phyloP scores from a whole-genome alignment of 2,888 invertebrate species.

The Camptogramma bilineatum region DNA sequence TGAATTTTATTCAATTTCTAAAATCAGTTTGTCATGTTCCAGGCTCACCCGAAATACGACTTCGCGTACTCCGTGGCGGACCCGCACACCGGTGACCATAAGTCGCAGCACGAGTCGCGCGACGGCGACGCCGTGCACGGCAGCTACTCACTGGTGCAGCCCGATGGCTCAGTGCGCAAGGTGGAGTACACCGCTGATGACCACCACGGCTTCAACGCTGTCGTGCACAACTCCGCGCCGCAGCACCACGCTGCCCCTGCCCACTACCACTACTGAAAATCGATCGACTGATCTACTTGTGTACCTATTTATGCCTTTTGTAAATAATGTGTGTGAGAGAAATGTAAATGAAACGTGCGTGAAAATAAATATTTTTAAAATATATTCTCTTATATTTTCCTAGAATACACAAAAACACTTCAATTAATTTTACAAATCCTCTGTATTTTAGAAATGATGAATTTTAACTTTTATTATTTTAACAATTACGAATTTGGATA shows the following conservation, averaged over 20 bases:
- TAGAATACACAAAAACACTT: too few species aligned
- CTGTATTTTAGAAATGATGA: too few species aligned
- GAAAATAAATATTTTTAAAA: constrained; percentile 26
- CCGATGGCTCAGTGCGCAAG: constrained; percentile 79
- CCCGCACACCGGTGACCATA: constrained; percentile 85
- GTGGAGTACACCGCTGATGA: constrained; percentile 77
- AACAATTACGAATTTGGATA: too few species aligned
- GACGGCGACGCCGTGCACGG: constrained; percentile 86
- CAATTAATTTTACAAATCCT: too few species aligned
- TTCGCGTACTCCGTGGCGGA: constrained; percentile 84
- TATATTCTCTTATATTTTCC: not conserved
- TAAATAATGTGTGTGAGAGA: constrained; percentile 49
- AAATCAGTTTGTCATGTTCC: constrained; percentile 12
- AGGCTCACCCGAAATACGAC: constrained; percentile 76
- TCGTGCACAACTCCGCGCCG: constrained; percentile 76
- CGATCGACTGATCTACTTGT: constrained; percentile 18
- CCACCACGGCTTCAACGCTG: constrained; percentile 66
- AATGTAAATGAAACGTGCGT: constrained; percentile 55
- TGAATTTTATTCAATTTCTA: not conserved
- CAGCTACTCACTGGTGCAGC: constrained; percentile 84
- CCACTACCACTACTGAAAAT: constrained; percentile 60
- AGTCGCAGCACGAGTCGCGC: constrained; percentile 81
- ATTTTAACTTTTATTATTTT: too few species aligned
- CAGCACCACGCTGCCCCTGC: constrained; percentile 67
- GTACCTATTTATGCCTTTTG: constrained; percentile 45